Base-by-base conservation (phyloP, 2,797 vertebrate species). In the Tachyglossus aculeatus region DNA sequence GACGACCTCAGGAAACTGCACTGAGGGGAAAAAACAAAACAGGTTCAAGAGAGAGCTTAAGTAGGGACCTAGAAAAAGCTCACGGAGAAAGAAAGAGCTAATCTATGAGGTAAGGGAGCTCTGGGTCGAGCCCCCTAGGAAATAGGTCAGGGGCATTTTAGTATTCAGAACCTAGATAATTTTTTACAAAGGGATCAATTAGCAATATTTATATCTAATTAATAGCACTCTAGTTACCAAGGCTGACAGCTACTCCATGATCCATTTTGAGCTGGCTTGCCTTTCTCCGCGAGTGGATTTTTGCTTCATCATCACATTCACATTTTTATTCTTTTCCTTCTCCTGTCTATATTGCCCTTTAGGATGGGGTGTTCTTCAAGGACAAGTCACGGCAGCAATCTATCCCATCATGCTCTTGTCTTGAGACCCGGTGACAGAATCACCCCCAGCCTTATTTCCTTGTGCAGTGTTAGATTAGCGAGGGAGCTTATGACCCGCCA, bases 401-500 rank as follows among this genome's bases (percentile, higher is more conserved):
- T 73, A 61, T 77, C 79, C 83, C 82, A 19, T 48, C 79, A 85
- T 51, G 74, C 81, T 59, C 74, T 72, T 7, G 45, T 77, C 79
- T 54, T 38, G 59, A 83, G 85, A 74, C 83, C 82, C 74, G 76
- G 80, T 74, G 84, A 78, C 83, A 80, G 80, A 82, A 77, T 81
- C 64, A 79, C 74, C 81, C 79, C 78, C 81, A 86, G 85, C 82
- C 86, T 81, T 84, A 78, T 77, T 88, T 89, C 86, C 86, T 77
- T 83, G 74, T 80, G 83, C 84, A 69, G 83, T 66, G 79, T 82
- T 86, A 84, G 88, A 89, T 88, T 86, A 87, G 83, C 43, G n/a
- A 54, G 73, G 86, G 81, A 80, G 88, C 80, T 87, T 86, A 84
- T 88, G 84, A 87, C 77, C 80, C 51, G 78, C 86, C 88, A 90